Conservation (phyloP, 2,113 vertebrate genomes). For the Cyphotilapia sp. region DNA sequence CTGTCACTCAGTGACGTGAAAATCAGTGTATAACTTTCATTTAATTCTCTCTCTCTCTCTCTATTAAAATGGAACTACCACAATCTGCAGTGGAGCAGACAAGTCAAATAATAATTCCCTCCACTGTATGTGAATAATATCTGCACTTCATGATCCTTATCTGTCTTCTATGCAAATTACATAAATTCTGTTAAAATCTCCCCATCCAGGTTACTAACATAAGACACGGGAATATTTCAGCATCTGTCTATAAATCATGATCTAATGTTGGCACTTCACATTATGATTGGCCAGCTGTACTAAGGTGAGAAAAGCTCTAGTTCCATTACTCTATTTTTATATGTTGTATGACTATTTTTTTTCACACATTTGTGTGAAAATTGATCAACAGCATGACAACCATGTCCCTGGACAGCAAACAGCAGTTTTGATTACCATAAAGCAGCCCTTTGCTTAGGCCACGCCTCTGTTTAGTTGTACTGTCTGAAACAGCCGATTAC, state of each 20-base stretch:
- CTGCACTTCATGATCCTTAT: not conserved
- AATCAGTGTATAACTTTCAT: not conserved
- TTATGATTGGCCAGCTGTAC: not conserved
- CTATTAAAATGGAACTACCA: not conserved
- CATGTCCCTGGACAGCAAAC: not conserved
- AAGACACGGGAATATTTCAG: not conserved
- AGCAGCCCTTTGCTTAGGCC: not conserved
- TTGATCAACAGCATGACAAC: not conserved
- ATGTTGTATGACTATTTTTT: not conserved
- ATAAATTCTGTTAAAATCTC: not conserved
- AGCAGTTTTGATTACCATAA: not conserved
- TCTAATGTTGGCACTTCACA: not conserved
- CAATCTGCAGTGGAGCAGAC: too few species aligned
- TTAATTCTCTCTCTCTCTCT: not conserved
- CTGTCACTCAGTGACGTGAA: not conserved
- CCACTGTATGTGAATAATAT: not conserved
- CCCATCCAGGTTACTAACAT: not conserved
- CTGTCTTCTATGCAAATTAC: not conserved
- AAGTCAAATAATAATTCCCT: not conserved
- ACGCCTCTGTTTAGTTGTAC: not conserved
- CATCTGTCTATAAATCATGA: not conserved
- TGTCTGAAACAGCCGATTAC: not conserved
- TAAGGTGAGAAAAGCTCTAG: not conserved
- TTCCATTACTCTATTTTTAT: not conserved
- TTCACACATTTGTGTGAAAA: not conserved